These are phyloP conservation scores for Drosophila serrata DNA, from an alignment of 1,140 invertebrate species.

Conservation along the genomic window DNA sequence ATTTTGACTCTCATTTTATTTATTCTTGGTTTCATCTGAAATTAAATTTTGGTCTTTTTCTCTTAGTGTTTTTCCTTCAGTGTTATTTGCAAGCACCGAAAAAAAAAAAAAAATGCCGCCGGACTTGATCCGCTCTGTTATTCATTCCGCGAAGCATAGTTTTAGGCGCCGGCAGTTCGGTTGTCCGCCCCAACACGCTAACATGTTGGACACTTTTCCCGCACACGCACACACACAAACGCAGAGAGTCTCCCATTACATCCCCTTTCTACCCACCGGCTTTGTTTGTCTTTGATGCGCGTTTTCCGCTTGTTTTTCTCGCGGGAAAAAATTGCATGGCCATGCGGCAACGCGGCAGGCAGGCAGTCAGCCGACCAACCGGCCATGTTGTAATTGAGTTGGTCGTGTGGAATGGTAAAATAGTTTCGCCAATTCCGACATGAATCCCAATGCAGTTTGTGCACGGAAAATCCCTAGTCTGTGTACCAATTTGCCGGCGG, in stretches of 20 bases:
- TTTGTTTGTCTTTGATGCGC: slow-evolving; percentile 59
- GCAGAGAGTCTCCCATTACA: background rate
- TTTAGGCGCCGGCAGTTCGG: slow-evolving; percentile 52
- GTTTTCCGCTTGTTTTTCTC: slow-evolving; percentile 56
- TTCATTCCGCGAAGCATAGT: slow-evolving; percentile 58
- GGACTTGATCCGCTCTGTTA: slow-evolving; percentile 39
- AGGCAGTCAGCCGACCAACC: too few relatives aligned
- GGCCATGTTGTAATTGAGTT: slow-evolving; percentile 56
- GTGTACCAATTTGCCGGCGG: slow-evolving; percentile 27
- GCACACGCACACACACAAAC: background rate
- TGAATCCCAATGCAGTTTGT: slow-evolving; percentile 37
- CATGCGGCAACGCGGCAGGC: background rate
- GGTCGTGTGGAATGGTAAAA: slow-evolving; percentile 42
- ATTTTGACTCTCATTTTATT: too few relatives aligned
- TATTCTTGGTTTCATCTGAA: background rate
- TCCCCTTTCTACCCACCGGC: background rate
- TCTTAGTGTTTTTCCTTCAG: background rate
- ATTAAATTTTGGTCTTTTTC: background rate
- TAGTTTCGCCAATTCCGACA: slow-evolving; percentile 43
- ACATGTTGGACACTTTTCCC: slow-evolving; percentile 55
- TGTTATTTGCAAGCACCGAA: background rate
- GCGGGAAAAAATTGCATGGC: slow-evolving; percentile 45
- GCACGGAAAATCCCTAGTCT: slow-evolving; percentile 34
- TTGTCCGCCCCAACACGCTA: slow-evolving; percentile 42
- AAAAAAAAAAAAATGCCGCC: slow-evolving; percentile 16